These are phyloP conservation scores for Solea senegalensis DNA, from an alignment of 2,113 vertebrate genomes.

Conservation along the genomic window DNA sequence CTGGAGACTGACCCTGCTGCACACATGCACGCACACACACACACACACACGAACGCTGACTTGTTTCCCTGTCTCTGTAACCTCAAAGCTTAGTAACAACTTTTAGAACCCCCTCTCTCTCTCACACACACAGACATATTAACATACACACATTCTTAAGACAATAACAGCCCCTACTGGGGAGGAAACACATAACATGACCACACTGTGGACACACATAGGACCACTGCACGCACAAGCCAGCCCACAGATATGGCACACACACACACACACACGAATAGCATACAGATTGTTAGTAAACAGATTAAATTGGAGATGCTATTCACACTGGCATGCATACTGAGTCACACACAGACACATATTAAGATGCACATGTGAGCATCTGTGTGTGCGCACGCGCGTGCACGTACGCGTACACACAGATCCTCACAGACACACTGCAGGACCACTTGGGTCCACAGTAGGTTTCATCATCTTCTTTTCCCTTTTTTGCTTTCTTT, in stretches of 20 bases:
- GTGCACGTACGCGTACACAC: not conserved
- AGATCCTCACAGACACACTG: constrained; percentile 61
- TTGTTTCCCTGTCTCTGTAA: not conserved
- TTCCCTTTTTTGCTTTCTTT: constrained; percentile 67
- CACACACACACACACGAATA: constrained; percentile 26
- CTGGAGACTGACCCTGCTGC: constrained; percentile 51
- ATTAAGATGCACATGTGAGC: constrained; percentile 38
- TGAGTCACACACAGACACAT: constrained; percentile 14
- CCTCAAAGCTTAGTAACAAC: not conserved
- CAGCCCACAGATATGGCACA: constrained; percentile 32
- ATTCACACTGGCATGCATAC: constrained; percentile 44
- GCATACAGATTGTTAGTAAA: constrained; percentile 63
- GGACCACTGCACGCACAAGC: constrained; percentile 28
- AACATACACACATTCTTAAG: constrained; percentile 52
- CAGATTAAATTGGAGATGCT: constrained; percentile 57
- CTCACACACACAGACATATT: constrained; percentile 3
- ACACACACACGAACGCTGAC: constrained; percentile 23
- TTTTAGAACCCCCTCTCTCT: not conserved
- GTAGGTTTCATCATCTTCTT: constrained; percentile 78
- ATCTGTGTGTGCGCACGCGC: constrained; percentile 14
- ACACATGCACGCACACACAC: constrained; percentile 13
- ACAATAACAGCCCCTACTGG: constrained; percentile 74
- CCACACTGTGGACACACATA: constrained; percentile 30
- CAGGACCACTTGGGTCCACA: constrained; percentile 68
- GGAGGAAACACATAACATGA: constrained; percentile 63